phyloP scores from a whole-genome alignment of 2,113 vertebrate genomes.

The Mobula birostris region DNA sequence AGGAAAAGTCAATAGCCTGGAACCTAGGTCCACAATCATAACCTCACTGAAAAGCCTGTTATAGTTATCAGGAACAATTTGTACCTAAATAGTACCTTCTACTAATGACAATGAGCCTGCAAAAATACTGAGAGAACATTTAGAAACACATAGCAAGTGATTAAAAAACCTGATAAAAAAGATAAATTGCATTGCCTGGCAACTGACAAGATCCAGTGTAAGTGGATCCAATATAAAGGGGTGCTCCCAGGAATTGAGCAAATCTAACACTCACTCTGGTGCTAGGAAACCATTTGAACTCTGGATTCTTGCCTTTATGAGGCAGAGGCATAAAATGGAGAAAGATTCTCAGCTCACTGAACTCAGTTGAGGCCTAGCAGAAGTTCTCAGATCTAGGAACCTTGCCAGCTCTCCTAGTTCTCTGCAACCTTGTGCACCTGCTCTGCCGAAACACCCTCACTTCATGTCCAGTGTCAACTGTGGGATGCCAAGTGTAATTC shows the following conservation, averaged over 20 bases:
- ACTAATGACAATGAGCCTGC: no score
- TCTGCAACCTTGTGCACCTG: background rate
- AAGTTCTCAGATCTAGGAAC: background rate
- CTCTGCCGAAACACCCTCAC: background rate
- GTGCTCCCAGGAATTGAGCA: background rate
- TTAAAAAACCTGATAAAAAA: background rate
- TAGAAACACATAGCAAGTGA: background rate
- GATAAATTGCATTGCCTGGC: background rate
- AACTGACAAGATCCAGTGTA: background rate
- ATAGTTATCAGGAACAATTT: no score
- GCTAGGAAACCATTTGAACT: background rate
- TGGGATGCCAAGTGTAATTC: background rate
- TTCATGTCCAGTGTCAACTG: background rate
- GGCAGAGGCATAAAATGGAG: background rate
- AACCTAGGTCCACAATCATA: no score
- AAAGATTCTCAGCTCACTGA: background rate
- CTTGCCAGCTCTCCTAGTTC: background rate
- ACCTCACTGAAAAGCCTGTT: no score
- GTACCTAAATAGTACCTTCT: no score
- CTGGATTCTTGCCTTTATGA: background rate
- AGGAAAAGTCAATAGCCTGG: no score
- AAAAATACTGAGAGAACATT: no score
- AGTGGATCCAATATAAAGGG: background rate
- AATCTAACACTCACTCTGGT: background rate
- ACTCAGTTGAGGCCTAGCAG: background rate